Conservation (phyloP, 1,140 invertebrate species). For the Drosophila cardini region DNA sequence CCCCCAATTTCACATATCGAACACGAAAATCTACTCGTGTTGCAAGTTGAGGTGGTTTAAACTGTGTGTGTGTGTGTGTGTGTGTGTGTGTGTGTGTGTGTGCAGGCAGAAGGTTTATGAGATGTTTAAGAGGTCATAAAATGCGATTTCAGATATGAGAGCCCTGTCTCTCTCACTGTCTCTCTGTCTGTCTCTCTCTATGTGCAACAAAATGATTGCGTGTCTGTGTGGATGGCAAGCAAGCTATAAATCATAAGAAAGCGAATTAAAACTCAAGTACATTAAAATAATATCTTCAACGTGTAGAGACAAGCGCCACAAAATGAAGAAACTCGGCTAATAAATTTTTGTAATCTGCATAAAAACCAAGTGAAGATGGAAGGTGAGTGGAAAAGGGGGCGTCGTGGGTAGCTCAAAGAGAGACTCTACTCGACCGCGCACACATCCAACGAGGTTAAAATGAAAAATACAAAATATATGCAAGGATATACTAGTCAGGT, state of each 20-base stretch:
- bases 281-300: constrained; percentile 62
- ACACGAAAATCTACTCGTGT: not conserved
- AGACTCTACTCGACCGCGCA: constrained; percentile 26
- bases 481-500: constrained; percentile 24
- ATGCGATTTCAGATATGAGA: constrained; percentile 33
- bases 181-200: too few species aligned
- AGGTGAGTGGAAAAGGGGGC: not conserved
- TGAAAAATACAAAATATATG: constrained; percentile 51
- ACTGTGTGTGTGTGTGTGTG: not conserved
- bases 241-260: constrained; percentile 62
- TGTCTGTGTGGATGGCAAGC: constrained; percentile 23
- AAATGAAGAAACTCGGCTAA: constrained; percentile 62
- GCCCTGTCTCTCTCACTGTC: not conserved
- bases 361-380: constrained; percentile 41
- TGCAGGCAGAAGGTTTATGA: constrained; percentile 11
- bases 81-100: too few species aligned
- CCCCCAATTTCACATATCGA: not conserved
- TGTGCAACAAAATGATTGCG: constrained; percentile 47
- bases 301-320: constrained; percentile 32
- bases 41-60: constrained; percentile 6
- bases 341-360: constrained; percentile 78
- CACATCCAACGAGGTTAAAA: constrained; percentile 48
- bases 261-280: constrained; percentile 76
- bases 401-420: not conserved
- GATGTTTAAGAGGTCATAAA: constrained; percentile 48